Evolutionary conservation across 2,113 vertebrate species (phyloP), one percentile per base, ranked within the genome.

Genomic region (Antechinus stuartii): DNA sequence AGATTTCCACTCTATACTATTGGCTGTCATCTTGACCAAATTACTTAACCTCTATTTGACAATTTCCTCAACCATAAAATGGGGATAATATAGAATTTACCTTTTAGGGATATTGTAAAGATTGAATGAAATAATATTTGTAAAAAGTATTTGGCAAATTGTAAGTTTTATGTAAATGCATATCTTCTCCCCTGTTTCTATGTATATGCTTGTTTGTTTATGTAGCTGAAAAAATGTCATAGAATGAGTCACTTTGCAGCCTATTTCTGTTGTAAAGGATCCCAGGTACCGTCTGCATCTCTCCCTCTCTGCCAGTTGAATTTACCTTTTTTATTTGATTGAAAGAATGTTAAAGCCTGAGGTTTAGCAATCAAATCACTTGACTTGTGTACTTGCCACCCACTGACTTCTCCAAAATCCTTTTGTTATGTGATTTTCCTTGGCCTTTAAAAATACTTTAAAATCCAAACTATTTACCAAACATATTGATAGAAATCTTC

Each of bases 241-340:
- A 89, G 53, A 47, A 8, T 90, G 25, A 8, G 1, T 54, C 12
- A 10, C 94, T 23, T 92, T n/a, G 23, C 1, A 76, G 96, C 16
- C 30, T 91, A 42, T 54, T 92, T 91, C 16, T 92, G 27, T 24
- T 2, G 54, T 24, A 35, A 46, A 90, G 89, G 96, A 96, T 92
- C 1, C 1, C 9, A 84, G 46, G 26, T 76, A 84, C n/a, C 68
- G 23, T 84, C 19, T 84, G 16, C 16, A 1, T 42, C 1, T 53
- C 35, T 91, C 49, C 35, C 95, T 42, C 61, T n/a, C 68, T 84
- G 35, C 16, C n/a, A 25, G 56, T 19, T 47, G 91, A 95, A 90
- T 1, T 95, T 90, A 89, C 8, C 19, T 84, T 94, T 93, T 96
- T 90, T 90, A 53, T 93, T 93, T 89, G 57, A 92, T 35, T 95